Evolutionary conservation across 2,888 invertebrate species (phyloP).

Genomic region (Catocala sponsa): DNA sequence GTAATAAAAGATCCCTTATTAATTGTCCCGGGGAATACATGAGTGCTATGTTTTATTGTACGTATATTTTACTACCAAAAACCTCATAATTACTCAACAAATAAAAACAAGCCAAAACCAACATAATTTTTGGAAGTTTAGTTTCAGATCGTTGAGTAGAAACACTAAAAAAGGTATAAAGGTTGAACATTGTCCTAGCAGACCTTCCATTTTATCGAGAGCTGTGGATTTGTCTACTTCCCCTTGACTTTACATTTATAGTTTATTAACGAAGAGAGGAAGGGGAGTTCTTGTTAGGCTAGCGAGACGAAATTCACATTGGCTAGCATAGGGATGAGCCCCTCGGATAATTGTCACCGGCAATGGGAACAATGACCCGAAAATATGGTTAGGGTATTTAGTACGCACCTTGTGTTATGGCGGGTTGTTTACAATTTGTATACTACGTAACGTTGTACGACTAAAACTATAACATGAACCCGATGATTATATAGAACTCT

Average conservation of each 20-base stretch:
- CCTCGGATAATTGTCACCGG: conserved; percentile 68
- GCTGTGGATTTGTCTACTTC: conserved; percentile 5
- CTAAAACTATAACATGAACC: conserved; percentile 1
- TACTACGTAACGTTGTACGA: conserved; percentile 4
- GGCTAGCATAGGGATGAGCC: conserved; percentile 60
- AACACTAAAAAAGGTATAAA: conserved; percentile 60
- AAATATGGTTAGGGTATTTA: conserved; percentile 52
- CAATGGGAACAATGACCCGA: conserved; percentile 70
- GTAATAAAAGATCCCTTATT: neutral
- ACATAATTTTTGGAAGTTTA: conserved; percentile 37
- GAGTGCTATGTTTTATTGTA: conserved; percentile 1
- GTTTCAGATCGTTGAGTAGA: conserved; percentile 52
- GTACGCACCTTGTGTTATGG: conserved; percentile 30
- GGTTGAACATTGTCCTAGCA: conserved; percentile 53
- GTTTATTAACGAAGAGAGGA: conserved; percentile 22
- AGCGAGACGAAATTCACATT: conserved; percentile 52
- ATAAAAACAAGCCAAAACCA: conserved; percentile 28
- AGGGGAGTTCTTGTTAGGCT: conserved; percentile 45
- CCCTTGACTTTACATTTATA: conserved; percentile 8
- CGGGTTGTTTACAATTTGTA: conserved; percentile 36
- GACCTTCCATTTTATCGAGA: conserved; percentile 41
- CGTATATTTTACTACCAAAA: conserved; percentile 5
- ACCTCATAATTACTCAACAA: conserved; percentile 24
- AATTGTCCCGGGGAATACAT: neutral
- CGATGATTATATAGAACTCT: neutral